These are phyloP conservation scores for Aphelinus certus DNA, from an alignment of 1,140 invertebrate species.

Conservation along the genomic window DNA sequence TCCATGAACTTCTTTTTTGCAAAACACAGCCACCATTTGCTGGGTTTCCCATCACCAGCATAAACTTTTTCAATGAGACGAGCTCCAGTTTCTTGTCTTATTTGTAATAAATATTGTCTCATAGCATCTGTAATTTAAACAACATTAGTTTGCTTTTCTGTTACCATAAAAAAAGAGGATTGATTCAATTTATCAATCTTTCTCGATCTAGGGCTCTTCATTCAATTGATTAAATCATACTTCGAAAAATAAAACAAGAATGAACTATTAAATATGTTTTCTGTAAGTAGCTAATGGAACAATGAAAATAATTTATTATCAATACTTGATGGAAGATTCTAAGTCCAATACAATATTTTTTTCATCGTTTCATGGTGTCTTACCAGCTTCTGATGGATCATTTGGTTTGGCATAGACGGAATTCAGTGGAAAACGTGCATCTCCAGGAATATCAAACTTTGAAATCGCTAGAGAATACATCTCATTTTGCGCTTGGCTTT, in stretches of 20 bases:
- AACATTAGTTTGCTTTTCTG: background rate
- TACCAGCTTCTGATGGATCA: slow-evolving; percentile 81
- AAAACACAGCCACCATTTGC: slow-evolving; percentile 99
- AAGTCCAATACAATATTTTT: background rate
- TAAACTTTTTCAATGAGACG: slow-evolving; percentile 86
- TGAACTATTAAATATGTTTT: slow-evolving; percentile 10
- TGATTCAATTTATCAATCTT: no score
- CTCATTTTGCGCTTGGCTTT: slow-evolving; percentile 91
- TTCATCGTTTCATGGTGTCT: slow-evolving; percentile 33
- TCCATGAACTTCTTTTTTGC: slow-evolving; percentile 99
- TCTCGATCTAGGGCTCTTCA: no score
- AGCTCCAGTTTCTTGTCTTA: slow-evolving; percentile 93
- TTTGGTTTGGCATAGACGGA: slow-evolving; percentile 93
- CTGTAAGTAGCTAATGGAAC: no score
- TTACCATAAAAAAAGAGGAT: no score
- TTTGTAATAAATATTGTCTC: slow-evolving; percentile 92
- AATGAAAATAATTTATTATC: slow-evolving; percentile 7
- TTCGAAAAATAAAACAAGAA: slow-evolving; percentile 30
- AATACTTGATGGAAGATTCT: background rate
- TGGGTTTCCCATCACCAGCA: slow-evolving; percentile 90
- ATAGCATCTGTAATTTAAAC: slow-evolving; percentile 78
- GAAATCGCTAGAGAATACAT: slow-evolving; percentile 96
- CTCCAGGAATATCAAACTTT: slow-evolving; percentile 97
- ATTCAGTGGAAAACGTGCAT: slow-evolving; percentile 95
- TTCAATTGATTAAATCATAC: no score